These are phyloP conservation scores for Pteromalus puparum DNA, from an alignment of 1,140 invertebrate species.

Conservation along the genomic window DNA sequence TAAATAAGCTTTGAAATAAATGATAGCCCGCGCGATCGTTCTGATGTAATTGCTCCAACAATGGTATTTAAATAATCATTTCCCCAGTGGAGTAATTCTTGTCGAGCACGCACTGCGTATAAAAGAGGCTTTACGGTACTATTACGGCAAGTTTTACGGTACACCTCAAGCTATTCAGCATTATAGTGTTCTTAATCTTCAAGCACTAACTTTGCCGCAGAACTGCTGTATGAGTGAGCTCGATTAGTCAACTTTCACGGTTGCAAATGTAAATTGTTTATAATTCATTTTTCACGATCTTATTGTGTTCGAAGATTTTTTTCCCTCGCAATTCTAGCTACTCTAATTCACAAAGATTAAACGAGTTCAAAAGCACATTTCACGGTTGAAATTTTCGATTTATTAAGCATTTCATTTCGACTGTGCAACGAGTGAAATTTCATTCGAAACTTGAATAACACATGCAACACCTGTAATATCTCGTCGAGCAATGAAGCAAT, in stretches of 20 bases:
- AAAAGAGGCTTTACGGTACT: conserved; percentile 14
- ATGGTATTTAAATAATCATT: not conserved
- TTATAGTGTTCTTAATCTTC: conserved; percentile 40
- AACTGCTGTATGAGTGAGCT: not conserved
- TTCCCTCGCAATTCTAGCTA: not conserved
- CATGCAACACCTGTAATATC: no score
- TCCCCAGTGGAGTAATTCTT: not conserved
- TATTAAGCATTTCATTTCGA: no score
- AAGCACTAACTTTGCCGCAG: not conserved
- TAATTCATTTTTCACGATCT: not conserved
- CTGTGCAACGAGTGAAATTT: no score
- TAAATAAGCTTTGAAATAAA: no score
- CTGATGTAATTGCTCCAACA: not conserved
- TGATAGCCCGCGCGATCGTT: not conserved
- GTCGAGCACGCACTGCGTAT: not conserved
- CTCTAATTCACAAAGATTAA: no score
- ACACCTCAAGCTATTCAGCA: conserved; percentile 20
- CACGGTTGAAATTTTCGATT: no score
- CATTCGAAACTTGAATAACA: no score
- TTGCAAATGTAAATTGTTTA: not conserved
- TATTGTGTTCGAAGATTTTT: no score
- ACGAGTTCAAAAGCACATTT: no score
- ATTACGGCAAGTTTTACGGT: conserved; percentile 23
- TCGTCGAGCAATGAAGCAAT: no score
- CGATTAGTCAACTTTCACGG: not conserved